Evolutionary conservation across 2,113 vertebrate genomes (phyloP), one percentile per base, ranked within the genome.

Genomic region (Noctilio leporinus): DNA sequence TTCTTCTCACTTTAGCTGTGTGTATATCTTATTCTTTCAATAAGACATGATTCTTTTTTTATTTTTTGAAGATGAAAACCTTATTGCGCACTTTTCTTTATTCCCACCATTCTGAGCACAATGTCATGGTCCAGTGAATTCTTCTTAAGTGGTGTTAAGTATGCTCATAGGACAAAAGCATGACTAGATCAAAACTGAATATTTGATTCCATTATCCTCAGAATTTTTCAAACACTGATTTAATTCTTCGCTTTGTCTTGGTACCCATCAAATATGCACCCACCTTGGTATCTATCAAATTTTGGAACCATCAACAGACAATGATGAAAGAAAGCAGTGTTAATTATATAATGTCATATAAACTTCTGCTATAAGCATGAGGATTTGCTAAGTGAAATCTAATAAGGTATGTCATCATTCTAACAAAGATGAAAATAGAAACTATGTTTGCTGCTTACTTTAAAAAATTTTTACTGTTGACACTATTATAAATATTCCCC

Each of bases 301-400:
- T 76, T 62, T 96, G 89, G 47, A 30, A 96, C 94, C 89, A 95
- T 89, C 94, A 97, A 95, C 77, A 93, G 85, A 81, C 65, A 94
- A 85, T 96, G 55, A 97, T 97, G 94, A 95, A 96, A 96, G 94
- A 95, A 96, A 96, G 96, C 89, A 94, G 88, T 93, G 86, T 94
- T 98, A 97, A 97, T 98, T 97, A 94, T 45, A 92, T 97, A 96
- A 95, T 83, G 35, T 93, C 20, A 28, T 83, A 64, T 86, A 67
- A 30, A 95, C 89, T 86, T 95, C 91, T 64, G n/a, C 95, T 93
- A 22, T 95, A 85, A 97, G n/a, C 85, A 89, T 73, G 49, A 97
- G 26, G 85, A 97, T 86, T 93, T 96, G 73, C 76, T 97, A 96
- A 97, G 95, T 92, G 93, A 97, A 97, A 96, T 49, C 59, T 97